A percentile compares a stretch with the other conserved stretches of the same genome.
These are phyloP conservation scores for Eupithecia inturbata DNA, from an alignment of 2,888 invertebrate species.

Conservation along the genomic window DNA sequence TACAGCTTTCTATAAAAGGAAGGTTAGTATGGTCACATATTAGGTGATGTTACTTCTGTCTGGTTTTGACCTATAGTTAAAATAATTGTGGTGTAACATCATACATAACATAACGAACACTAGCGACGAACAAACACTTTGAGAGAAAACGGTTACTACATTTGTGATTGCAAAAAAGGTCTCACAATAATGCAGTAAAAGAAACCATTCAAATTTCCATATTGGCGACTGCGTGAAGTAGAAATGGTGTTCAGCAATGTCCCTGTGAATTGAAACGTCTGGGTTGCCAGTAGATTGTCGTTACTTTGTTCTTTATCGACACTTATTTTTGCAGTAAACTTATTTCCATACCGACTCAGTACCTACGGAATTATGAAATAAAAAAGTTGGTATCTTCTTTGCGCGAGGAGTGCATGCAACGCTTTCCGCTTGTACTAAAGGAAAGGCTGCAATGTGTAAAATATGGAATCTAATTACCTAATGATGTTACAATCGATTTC, in stretches of 20 bases:
- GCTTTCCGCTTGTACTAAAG: neutral
- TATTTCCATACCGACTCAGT: conserved; percentile 27
- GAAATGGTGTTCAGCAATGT: conserved; percentile 7
- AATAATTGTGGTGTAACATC: neutral
- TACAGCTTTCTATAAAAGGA: neutral
- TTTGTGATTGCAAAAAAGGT: conserved; percentile 2
- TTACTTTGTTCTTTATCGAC: conserved; percentile 27
- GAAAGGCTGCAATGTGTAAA: neutral
- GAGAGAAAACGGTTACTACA: neutral
- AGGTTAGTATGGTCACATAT: neutral
- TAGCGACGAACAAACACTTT: neutral
- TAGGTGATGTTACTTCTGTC: no score
- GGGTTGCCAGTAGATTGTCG: conserved; percentile 1
- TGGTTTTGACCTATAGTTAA: neutral
- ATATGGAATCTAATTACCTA: neutral
- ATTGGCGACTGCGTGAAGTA: conserved; percentile 1
- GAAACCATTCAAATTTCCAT: conserved; percentile 10
- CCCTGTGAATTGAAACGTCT: conserved; percentile 22
- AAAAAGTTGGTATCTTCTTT: conserved; percentile 22
- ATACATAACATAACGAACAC: neutral
- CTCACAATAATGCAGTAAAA: conserved; percentile 9
- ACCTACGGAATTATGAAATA: conserved; percentile 15
- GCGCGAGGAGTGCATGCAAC: neutral
- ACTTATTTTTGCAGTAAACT: conserved; percentile 21
- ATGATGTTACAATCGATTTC: neutral